These are phyloP conservation scores for Heliconius charithonia DNA, from an alignment of 2,888 invertebrate species.

Conservation along the genomic window DNA sequence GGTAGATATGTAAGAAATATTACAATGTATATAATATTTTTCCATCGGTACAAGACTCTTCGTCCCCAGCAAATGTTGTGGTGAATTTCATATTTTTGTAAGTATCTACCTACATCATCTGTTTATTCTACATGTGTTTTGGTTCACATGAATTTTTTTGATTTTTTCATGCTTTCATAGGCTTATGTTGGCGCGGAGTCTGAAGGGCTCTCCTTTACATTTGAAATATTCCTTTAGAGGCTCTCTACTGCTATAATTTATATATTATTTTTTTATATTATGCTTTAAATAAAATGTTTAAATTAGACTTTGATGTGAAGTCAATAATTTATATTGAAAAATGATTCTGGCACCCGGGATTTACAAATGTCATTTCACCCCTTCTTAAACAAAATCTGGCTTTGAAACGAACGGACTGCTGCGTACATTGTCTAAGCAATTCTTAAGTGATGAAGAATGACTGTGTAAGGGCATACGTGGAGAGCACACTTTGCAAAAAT, in stretches of 20 bases:
- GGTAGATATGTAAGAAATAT: background rate
- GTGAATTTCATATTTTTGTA: conserved; percentile 85
- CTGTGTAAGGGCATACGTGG: conserved; percentile 55
- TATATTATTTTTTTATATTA: conserved; percentile 29
- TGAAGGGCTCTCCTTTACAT: conserved; percentile 72
- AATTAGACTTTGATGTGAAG: conserved; percentile 34
- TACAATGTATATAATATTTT: conserved; percentile 44
- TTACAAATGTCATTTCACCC: conserved; percentile 80
- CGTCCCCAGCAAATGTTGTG: conserved; percentile 82
- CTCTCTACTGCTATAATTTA: conserved; percentile 54
- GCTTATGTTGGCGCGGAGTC: conserved; percentile 72
- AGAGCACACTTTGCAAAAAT: conserved; percentile 40
- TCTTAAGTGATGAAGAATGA: conserved; percentile 68
- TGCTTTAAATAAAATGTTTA: conserved; percentile 39
- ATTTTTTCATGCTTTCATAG: conserved; percentile 82
- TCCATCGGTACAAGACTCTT: conserved; percentile 63
- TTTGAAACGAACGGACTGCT: conserved; percentile 78
- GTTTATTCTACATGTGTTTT: conserved; percentile 83
- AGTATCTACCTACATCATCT: conserved; percentile 83
- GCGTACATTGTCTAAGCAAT: conserved; percentile 78
- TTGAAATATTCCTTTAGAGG: conserved; percentile 75
- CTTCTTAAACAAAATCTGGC: conserved; percentile 77
- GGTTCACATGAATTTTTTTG: conserved; percentile 83
- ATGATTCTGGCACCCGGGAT: conserved; percentile 64
- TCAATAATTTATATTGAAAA: conserved; percentile 74